Percentiles rank a stretch among this genome's conserved stretches.
Conservation (phyloP, 1,140 invertebrate species). For the Arion vulgaris region DNA sequence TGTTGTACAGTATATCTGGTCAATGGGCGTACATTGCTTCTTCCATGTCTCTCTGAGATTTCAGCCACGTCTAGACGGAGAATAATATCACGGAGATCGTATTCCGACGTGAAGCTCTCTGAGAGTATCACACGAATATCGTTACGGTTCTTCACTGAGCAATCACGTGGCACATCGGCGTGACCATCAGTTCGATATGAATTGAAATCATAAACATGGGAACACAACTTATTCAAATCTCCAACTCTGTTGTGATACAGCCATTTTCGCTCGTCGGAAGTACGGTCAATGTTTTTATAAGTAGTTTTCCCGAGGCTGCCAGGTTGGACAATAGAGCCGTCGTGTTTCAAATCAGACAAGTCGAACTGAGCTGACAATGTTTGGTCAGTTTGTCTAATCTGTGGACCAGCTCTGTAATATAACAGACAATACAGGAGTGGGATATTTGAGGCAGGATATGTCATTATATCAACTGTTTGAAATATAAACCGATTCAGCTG, state of each 20-base stretch:
- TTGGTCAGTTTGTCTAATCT: not conserved
- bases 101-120: not conserved
- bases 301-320: not conserved
- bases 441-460: not conserved
- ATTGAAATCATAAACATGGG: not conserved
- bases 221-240: not conserved
- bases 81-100: not conserved
- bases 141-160: not conserved
- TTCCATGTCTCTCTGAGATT: not conserved
- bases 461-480: not conserved
- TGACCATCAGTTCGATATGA: not conserved
- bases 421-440: not conserved
- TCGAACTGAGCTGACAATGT: not conserved
- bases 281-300: not conserved
- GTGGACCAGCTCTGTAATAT: not conserved
- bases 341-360: not conserved
- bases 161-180: not conserved
- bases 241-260: not conserved
- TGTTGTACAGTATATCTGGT: not conserved
- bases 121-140: not conserved
- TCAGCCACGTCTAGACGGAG: not conserved
- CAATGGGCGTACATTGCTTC: not conserved
- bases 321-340: not conserved
- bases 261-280: not conserved
- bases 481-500: not conserved